phyloP scores from a whole-genome alignment of 2,797 vertebrate species.

The Oryzias dopingdopingensis region DNA sequence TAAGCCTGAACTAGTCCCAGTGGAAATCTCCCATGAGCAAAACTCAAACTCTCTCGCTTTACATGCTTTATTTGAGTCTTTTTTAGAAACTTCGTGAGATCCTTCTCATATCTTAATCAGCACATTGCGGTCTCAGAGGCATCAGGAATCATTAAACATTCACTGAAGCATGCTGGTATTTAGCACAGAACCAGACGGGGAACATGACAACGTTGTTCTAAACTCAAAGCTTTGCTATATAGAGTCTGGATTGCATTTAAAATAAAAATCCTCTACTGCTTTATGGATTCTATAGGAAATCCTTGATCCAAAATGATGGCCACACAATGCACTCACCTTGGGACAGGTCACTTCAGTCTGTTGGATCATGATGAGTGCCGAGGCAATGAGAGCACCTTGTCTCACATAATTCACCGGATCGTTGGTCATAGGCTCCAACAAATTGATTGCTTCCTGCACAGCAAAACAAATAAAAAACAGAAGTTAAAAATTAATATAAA shows the following conservation, averaged over 20 bases:
- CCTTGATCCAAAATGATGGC: background rate
- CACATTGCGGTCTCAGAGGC: slow-evolving; percentile 1
- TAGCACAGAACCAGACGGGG: slow-evolving; percentile 7
- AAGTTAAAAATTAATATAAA: too few species aligned
- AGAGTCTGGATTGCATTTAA: slow-evolving; percentile 1
- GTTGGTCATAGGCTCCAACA: slow-evolving; percentile 98
- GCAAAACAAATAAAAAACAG: background rate
- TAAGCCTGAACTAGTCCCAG: slow-evolving; percentile 13
- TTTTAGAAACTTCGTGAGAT: slow-evolving; percentile 13
- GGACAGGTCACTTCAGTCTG: slow-evolving; percentile 97
- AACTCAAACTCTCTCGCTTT: slow-evolving; percentile 1
- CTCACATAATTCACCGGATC: slow-evolving; percentile 98
- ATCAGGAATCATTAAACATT: slow-evolving; percentile 8
- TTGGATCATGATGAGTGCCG: slow-evolving; percentile 98
- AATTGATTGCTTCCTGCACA: slow-evolving; percentile 95
- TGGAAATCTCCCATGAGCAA: slow-evolving; percentile 9
- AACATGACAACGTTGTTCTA: slow-evolving; percentile 6
- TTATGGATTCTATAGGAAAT: background rate
- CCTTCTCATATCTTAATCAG: background rate
- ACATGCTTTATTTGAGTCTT: slow-evolving; percentile 7
- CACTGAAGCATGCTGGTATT: slow-evolving; percentile 13
- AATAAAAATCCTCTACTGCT: slow-evolving; percentile 6
- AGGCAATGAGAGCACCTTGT: slow-evolving; percentile 96
- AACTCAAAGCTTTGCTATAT: background rate
- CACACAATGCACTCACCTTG: slow-evolving; percentile 78